A percentile compares a stretch with the other conserved stretches of the same genome.
phyloP scores from a whole-genome alignment of 2,888 invertebrate genomes.

The Phyllotreta cruciferae region DNA sequence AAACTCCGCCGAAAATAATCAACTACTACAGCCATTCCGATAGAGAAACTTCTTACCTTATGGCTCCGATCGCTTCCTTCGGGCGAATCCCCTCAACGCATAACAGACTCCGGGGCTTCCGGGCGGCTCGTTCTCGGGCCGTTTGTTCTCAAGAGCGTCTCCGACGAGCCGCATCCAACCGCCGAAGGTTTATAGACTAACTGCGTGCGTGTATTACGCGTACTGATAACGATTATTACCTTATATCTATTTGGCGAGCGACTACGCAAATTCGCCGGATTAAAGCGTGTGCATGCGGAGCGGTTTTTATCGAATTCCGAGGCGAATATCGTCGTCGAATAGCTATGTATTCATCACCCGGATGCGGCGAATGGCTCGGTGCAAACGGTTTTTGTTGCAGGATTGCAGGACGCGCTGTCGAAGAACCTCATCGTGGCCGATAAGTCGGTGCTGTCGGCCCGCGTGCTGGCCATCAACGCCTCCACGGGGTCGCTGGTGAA shows the following conservation, averaged over 20 bases:
- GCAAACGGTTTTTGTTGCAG: constrained; percentile 61
- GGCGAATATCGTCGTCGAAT: background rate
- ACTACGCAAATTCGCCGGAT: constrained; percentile 20
- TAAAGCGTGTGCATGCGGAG: constrained; percentile 4
- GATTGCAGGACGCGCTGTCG: constrained; percentile 75
- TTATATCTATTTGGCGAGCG: constrained; percentile 12
- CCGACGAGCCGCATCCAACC: constrained; percentile 9
- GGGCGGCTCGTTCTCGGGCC: no score
- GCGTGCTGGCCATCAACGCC: constrained; percentile 69
- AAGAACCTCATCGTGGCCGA: constrained; percentile 73
- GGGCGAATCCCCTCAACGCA: no score
- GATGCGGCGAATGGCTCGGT: no score
- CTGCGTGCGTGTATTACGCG: constrained; percentile 16
- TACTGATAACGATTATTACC: constrained; percentile 24
- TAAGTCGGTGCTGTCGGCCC: constrained; percentile 65
- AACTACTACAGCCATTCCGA: no score
- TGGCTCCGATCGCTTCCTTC: no score
- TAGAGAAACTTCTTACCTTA: no score
- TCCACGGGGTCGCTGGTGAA: constrained; percentile 67
- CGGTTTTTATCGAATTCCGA: constrained; percentile 4
- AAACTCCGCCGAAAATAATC: no score
- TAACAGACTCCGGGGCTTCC: no score
- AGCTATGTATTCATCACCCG: background rate
- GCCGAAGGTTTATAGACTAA: constrained; percentile 17
- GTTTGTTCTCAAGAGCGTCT: no score